Evolutionary conservation across 1,140 invertebrate genomes (phyloP).

Genomic region (Caenorhabditis latens): DNA sequence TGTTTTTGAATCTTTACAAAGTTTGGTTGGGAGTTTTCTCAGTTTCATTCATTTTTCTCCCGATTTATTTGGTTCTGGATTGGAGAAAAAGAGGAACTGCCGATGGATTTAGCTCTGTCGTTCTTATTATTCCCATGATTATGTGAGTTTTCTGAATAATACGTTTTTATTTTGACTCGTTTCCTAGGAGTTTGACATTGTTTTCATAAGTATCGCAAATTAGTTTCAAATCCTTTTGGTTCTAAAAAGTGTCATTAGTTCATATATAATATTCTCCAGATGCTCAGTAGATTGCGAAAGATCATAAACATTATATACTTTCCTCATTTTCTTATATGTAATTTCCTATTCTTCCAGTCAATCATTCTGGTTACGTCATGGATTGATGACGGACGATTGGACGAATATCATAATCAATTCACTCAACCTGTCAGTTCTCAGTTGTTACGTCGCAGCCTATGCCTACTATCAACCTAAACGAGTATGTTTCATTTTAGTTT

Average conservation of each 20-base stretch:
- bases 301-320: background rate
- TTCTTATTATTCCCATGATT: conserved; percentile 74
- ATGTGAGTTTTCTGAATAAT: conserved; percentile 70
- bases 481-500: conserved; percentile 31
- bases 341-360: conserved; percentile 59
- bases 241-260: too few species aligned
- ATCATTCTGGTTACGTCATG: conserved; percentile 72
- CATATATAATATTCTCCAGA: too few species aligned
- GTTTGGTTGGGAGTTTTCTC: conserved; percentile 74
- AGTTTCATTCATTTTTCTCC: conserved; percentile 74
- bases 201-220: too few species aligned
- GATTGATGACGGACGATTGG: conserved; percentile 72
- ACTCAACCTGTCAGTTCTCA: conserved; percentile 72
- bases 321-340: background rate
- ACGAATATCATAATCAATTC: conserved; percentile 73
- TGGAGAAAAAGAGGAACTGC: conserved; percentile 75
- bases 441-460: conserved; percentile 72
- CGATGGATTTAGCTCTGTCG: conserved; percentile 76
- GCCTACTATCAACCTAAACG: conserved; percentile 77
- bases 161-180: background rate
- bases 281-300: too few species aligned
- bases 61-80: conserved; percentile 68
- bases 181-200: too few species aligned
- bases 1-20: conserved; percentile 58
- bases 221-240: too few species aligned